Base-by-base conservation (phyloP, 2,888 invertebrate species). In the Urechis unicinctus region DNA sequence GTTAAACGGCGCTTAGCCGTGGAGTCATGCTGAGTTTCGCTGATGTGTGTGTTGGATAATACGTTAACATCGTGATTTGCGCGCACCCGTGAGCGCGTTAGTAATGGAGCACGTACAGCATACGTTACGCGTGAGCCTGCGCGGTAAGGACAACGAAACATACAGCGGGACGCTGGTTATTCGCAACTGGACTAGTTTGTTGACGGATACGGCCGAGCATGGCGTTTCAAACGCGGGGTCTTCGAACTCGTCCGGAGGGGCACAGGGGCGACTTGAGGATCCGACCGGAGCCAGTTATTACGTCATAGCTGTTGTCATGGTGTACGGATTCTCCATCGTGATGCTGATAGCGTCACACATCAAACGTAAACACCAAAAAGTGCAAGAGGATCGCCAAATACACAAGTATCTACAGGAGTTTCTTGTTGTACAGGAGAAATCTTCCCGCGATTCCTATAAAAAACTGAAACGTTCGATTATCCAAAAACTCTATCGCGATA, bases 321-420 rank as follows among this genome's bases (percentile, higher is more conserved):
- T 76, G 31, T 76, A 75, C 60, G 76, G 74, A 2, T 65, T 76
- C 46, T 75, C 75, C 4, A 75, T 75, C 28, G 74, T 76, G 6
- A 69, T 74, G 69, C 71, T 76, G 68, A 76, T 76, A 25, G 75
- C 75, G 5, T 76, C 76, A 9, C 75, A 75, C 63, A 74, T 76
- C 50, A 69, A 75, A 28, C 57, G 65, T 2, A 59, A 63, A 17
- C 62, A 62, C 41, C 52, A 57, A 6, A 65, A 65, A 54, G 48
- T 58, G 9, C 41, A 57, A 28, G 63, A 65, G 54, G 65, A 65
- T 43, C 50, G 60, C 25, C 65, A 65, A 50, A 65, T 65, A 29
- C 48, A 65, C 53, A 65, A 64, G 51, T 65, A 65, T 52, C 56
- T 65, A 42, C 61, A 60, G 50, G 65, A 64, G 56, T 64, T 64